Conservation (phyloP, 1,140 invertebrate genomes). For the Lucilia sericata region DNA sequence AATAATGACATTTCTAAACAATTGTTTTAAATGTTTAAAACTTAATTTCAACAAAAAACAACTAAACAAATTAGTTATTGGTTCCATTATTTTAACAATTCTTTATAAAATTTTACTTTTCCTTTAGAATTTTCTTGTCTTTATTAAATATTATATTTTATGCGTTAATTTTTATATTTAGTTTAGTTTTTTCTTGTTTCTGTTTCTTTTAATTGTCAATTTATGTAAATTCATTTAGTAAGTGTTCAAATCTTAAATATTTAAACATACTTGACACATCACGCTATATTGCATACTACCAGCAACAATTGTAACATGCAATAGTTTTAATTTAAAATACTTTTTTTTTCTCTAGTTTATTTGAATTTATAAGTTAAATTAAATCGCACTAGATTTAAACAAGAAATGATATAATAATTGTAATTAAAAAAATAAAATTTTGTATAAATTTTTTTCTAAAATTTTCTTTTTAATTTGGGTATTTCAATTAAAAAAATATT, state of each 20-base stretch:
- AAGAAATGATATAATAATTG: too few species aligned
- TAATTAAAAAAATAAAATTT: too few species aligned
- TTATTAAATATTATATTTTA: not conserved
- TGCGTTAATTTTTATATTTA: not conserved
- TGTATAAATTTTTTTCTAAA: too few species aligned
- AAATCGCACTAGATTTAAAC: not conserved
- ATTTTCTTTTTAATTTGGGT: too few species aligned
- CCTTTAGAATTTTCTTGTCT: too few species aligned
- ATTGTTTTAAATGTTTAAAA: conserved; percentile 1
- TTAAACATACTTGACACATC: conserved; percentile 16
- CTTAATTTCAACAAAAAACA: not conserved
- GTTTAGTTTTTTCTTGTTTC: not conserved
- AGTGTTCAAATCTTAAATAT: conserved; percentile 16
- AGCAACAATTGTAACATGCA: not conserved
- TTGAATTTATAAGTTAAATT: not conserved
- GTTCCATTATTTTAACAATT: too few species aligned
- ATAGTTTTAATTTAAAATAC: not conserved
- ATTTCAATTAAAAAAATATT: too few species aligned
- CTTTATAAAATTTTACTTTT: too few species aligned
- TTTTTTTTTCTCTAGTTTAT: not conserved
- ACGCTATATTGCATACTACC: not conserved
- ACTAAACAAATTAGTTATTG: too few species aligned
- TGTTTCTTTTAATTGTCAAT: conserved; percentile 47
- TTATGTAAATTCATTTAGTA: conserved; percentile 12
- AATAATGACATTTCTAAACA: not conserved